Base-by-base conservation (phyloP, 2,888 invertebrate species). In the Lithosia quadra region DNA sequence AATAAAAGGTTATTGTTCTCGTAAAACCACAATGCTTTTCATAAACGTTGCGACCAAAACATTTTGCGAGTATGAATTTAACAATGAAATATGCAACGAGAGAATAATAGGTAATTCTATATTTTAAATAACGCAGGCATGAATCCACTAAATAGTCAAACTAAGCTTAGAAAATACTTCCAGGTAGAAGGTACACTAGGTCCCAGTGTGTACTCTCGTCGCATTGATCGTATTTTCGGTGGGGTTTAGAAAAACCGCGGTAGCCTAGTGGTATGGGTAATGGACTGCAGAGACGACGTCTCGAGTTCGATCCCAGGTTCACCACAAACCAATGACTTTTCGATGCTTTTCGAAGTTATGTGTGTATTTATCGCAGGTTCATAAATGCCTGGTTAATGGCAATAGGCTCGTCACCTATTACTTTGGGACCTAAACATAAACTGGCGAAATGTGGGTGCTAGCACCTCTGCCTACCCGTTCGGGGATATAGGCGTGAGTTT, bases 1-100 rank as follows among this genome's bases (percentile, higher is more conserved):
- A 77, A 72, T 77, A 77, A 77, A 79, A 73, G 76, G 69, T n/a
- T 65, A 78, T 82, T 81, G 80, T 80, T 72, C 78, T 77, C 75
- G 63, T 70, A 73, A 78, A 72, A 49, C 59, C 72, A 68, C 67
- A 73, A 70, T 61, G 71, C 56, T 68, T 74, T 79, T 74, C 73
- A 73, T 74, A 71, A 49, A 69, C 72, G 69, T 61, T 43, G 72
- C 61, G 63, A 68, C 59, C 63, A 68, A 71, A 75, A 73, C 67
- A 75, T 71, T 72, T 62, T 67, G 65, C 22, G 63, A 73, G 76
- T 71, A 69, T 68, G 75, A 80, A 73, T 75, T 71, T 70, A 71
- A 79, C 76, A 74, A 78, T 75, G 75, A 75, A 73, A 79, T 69
- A 76, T 75, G 72, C 75, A 77, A 73, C 75, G 73, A 73, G 69